These are phyloP conservation scores for Cyanistes caeruleus DNA, from an alignment of 2,113 vertebrate species.

Conservation along the genomic window DNA sequence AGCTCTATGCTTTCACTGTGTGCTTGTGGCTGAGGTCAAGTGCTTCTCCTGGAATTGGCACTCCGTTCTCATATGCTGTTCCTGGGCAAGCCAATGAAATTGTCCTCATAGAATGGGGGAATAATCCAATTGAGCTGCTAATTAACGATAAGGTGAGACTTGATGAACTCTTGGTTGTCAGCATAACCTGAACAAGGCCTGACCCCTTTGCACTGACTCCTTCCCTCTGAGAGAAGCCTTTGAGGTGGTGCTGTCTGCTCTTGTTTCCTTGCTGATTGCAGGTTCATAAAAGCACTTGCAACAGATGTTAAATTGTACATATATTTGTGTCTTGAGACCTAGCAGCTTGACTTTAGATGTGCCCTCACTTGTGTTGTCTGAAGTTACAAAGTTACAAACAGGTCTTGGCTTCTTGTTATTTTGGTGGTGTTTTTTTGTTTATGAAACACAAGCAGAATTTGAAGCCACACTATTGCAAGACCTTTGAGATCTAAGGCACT, in stretches of 20 bases:
- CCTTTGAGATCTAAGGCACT: not conserved
- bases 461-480: not conserved
- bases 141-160: conserved; percentile 93
- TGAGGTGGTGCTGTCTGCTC: not conserved
- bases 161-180: rapidly evolving
- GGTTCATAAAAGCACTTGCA: not conserved
- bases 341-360: not conserved
- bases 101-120: conserved; percentile 97
- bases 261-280: not conserved
- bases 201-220: not conserved
- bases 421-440: not conserved
- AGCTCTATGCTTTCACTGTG: conserved; percentile 95
- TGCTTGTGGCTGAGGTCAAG: conserved; percentile 97
- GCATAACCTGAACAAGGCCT: not conserved
- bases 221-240: not conserved
- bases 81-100: conserved; percentile 97
- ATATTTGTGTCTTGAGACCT: not conserved
- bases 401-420: not conserved
- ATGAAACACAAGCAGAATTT: not conserved
- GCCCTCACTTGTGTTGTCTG: not conserved
- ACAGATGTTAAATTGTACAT: not conserved
- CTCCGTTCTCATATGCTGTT: conserved; percentile 94
- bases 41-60: conserved; percentile 91
- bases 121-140: conserved; percentile 95
- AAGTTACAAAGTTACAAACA: not conserved